phyloP scores from a whole-genome alignment of 2,797 vertebrate genomes.

The Myripristis jacobus region DNA sequence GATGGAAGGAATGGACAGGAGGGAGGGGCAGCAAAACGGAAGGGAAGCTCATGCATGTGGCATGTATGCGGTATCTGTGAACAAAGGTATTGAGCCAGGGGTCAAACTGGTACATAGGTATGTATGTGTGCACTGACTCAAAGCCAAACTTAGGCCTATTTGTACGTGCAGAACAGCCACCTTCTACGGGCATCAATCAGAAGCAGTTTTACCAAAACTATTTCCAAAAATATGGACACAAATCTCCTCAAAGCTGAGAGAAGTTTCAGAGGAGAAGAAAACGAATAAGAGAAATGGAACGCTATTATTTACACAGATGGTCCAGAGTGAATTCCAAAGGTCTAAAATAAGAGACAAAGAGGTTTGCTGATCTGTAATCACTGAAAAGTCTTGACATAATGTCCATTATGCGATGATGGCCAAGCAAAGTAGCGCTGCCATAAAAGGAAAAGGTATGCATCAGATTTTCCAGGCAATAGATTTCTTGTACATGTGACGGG shows the following conservation, averaged over 20 bases:
- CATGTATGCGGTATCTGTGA: constrained; percentile 15
- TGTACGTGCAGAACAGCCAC: constrained; percentile 6
- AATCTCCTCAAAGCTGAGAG: constrained; percentile 13
- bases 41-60: constrained; percentile 15
- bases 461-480: constrained; percentile 54
- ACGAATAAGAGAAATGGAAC: constrained; percentile 11
- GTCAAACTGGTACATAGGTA: constrained; percentile 12
- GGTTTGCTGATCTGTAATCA: constrained; percentile 44
- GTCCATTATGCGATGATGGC: constrained; percentile 61
- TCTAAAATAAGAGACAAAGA: constrained; percentile 43
- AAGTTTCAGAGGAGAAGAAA: constrained; percentile 2
- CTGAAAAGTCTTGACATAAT: constrained; percentile 60
- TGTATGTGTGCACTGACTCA: constrained; percentile 2
- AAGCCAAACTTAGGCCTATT: background rate
- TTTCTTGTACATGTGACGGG: constrained; percentile 45
- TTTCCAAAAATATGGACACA: constrained; percentile 26
- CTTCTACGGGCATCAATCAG: background rate
- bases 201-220: constrained; percentile 21
- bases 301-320: constrained; percentile 57
- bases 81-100: constrained; percentile 8
- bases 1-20: constrained; percentile 48
- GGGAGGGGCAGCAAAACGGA: background rate
- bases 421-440: constrained; percentile 58
- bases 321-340: constrained; percentile 57
- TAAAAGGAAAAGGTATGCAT: constrained; percentile 76